These are phyloP conservation scores for Syncerus caffer DNA, from an alignment of 2,797 vertebrate genomes.

Conservation along the genomic window DNA sequence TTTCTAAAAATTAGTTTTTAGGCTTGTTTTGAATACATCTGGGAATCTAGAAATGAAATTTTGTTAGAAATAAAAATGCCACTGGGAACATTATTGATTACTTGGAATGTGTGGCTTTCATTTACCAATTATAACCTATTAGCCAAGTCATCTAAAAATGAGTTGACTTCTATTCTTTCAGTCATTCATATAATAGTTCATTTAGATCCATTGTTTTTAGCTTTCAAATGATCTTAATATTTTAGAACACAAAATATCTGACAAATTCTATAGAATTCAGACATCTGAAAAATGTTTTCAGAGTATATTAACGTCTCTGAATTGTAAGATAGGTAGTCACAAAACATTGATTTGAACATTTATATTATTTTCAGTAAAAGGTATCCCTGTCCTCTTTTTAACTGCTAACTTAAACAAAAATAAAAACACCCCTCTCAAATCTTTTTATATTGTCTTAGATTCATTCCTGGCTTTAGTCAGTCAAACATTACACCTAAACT, in stretches of 20 bases:
- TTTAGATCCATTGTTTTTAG: slow-evolving; percentile 8
- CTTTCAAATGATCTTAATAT: background rate
- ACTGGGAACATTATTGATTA: slow-evolving; percentile 56
- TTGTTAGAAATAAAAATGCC: slow-evolving; percentile 62
- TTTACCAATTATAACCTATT: slow-evolving; percentile 47
- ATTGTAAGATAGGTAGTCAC: background rate
- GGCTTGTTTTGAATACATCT: slow-evolving; percentile 46
- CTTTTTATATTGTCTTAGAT: background rate
- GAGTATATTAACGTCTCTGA: background rate
- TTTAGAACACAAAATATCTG: background rate
- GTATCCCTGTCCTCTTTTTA: background rate
- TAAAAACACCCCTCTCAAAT: background rate
- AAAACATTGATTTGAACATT: background rate
- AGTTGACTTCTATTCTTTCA: slow-evolving; percentile 14
- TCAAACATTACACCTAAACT: background rate
- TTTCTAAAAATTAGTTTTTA: slow-evolving; percentile 50
- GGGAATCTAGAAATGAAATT: slow-evolving; percentile 56
- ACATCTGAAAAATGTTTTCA: background rate
- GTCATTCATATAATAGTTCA: background rate
- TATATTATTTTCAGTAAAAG: background rate
- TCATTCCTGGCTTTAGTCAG: background rate
- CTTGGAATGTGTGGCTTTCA: slow-evolving; percentile 23
- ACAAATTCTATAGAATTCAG: background rate
- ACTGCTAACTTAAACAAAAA: background rate
- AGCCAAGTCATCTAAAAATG: background rate